These are phyloP conservation scores for Blera fallax DNA, from an alignment of 2,888 invertebrate species.

Conservation along the genomic window DNA sequence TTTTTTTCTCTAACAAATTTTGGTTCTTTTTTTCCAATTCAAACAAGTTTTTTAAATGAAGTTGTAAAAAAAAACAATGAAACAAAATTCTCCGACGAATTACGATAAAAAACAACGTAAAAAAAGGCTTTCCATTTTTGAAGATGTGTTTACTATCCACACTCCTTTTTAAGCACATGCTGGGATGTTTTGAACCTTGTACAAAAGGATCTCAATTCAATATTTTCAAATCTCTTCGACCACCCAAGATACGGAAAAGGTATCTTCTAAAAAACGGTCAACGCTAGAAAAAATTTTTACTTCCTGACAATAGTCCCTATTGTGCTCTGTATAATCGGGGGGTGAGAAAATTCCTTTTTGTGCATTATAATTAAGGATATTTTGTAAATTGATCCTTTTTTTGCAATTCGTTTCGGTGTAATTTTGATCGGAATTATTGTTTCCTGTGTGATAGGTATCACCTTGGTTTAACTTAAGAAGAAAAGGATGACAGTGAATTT, in stretches of 20 bases:
- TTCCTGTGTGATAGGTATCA: not conserved
- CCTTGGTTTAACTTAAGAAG: too few species aligned
- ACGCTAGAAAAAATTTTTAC: slow-evolving; percentile 2
- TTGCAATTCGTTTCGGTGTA: slow-evolving; percentile 25
- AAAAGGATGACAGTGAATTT: too few species aligned
- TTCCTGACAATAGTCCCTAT: not conserved
- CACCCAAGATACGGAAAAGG: slow-evolving; percentile 34
- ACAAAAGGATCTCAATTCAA: slow-evolving; percentile 9
- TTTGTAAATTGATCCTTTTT: slow-evolving; percentile 38
- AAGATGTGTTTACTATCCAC: too few species aligned
- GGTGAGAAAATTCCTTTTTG: slow-evolving; percentile 23
- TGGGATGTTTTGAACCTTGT: not conserved
- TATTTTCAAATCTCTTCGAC: not conserved
- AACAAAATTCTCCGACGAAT: not conserved
- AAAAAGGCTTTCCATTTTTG: not conserved
- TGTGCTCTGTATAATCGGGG: not conserved
- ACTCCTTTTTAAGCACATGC: not conserved
- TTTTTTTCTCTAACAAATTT: too few species aligned
- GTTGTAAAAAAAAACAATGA: not conserved
- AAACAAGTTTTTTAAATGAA: slow-evolving; percentile 13
- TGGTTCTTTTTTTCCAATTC: not conserved
- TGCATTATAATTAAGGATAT: slow-evolving; percentile 40
- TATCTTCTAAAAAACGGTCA: not conserved
- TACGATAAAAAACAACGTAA: not conserved
- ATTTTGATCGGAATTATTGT: not conserved